Base-by-base conservation (phyloP, 1,140 invertebrate species). In the Neodiprion fabricii region DNA sequence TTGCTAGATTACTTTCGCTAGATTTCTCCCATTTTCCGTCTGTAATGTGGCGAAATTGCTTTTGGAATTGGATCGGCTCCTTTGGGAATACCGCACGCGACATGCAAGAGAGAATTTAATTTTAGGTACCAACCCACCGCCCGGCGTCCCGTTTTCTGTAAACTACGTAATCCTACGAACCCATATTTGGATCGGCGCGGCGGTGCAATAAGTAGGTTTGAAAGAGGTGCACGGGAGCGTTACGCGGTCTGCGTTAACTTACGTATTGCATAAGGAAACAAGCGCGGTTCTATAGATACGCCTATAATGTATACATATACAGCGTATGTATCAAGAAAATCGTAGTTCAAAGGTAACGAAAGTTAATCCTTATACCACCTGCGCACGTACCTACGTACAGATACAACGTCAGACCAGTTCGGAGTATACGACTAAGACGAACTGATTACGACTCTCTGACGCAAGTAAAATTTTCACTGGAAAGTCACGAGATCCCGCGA, bases 1-100 rank as follows among this genome's bases (percentile, higher is more conserved):
- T 9, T 17, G 14, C 53, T 61, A 61, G 53, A 61, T 82, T 81
- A 84, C 84, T 86, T 87, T 86, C 82, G 76, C 79, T 75, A 80
- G 83, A 80, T 87, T 87, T 87, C 85, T 87, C 86, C 80, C 79
- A 84, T 86, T 87, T 87, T 84, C 83, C 76, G 80, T 40, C 1
- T 40, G 5, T 84, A 80, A 83, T 83, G 70, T 79, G 40, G 65
- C 74, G 79, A 81, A 82, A 85, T 86, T 84, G 77, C 77, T 75
- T 73, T 71, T 80, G 77, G 84, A 86, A 86, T 85, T 83, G 84
- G 81, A 81, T 83, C 80, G 68, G 78, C 77, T 72, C 73, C 74
- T 70, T 12, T 69, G 68, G 68, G 68, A 21, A 69, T 28, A 69
- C 47, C 68, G 53, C 53, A 23, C 68, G 68, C 68, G 68, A 69